Evolutionary conservation across 1,140 invertebrate species (phyloP).

Genomic region (Mercenaria mercenaria): DNA sequence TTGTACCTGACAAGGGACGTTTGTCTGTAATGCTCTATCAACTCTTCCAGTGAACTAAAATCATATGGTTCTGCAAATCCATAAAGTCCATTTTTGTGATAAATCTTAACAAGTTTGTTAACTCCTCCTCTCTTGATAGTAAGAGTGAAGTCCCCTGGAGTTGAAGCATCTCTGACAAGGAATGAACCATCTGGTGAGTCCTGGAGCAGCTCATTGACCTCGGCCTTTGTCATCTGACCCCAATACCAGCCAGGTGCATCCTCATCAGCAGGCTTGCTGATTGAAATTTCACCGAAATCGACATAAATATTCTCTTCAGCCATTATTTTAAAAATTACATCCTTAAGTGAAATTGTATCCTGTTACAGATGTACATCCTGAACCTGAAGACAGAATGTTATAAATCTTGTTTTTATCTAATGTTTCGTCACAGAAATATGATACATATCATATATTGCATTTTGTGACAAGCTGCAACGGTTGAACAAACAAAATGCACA

Average conservation of each 20-base stretch:
- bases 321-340: no score
- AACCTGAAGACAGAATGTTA: no score
- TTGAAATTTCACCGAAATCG: background rate
- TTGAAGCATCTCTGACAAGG: slow-evolving; percentile 97
- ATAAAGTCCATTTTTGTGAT: slow-evolving; percentile 93
- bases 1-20: slow-evolving; percentile 96
- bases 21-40: slow-evolving; percentile 95
- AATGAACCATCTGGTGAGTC: slow-evolving; percentile 97
- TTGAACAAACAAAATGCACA: no score
- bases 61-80: slow-evolving; percentile 95
- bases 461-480: no score
- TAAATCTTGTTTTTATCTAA: no score
- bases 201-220: slow-evolving; percentile 96
- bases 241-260: slow-evolving; percentile 93
- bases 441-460: no score
- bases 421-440: no score
- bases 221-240: slow-evolving; percentile 91
- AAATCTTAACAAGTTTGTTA: slow-evolving; percentile 99
- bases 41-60: slow-evolving; percentile 96
- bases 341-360: no score
- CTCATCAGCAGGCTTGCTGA: background rate
- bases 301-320: background rate
- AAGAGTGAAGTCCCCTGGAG: slow-evolving; percentile 95
- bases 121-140: slow-evolving; percentile 96
- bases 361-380: no score